These are phyloP conservation scores for Drosophila ercepeae DNA, from an alignment of 1,140 invertebrate species.

Conservation along the genomic window DNA sequence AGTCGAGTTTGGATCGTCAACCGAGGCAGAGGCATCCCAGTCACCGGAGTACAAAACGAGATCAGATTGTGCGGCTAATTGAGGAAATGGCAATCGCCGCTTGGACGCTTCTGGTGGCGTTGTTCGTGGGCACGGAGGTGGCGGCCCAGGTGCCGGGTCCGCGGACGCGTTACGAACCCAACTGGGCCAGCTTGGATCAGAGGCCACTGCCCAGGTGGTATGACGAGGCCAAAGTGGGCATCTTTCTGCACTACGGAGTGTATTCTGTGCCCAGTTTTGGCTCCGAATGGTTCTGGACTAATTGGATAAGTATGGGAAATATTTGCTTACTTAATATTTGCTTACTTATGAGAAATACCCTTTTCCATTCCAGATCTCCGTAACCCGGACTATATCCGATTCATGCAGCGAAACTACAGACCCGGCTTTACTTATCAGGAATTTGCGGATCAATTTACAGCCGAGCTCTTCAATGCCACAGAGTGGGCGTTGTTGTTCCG, in stretches of 20 bases:
- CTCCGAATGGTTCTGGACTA: constrained; percentile 95
- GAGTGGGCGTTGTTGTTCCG: constrained; percentile 91
- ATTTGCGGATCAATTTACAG: constrained; percentile 92
- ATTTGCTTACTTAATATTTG: neutral
- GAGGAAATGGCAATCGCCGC: constrained; percentile 37
- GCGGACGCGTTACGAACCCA: constrained; percentile 85
- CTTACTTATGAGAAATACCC: too few relatives aligned
- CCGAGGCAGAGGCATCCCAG: constrained; percentile 8
- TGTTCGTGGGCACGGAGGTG: constrained; percentile 2
- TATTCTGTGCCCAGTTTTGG: constrained; percentile 94
- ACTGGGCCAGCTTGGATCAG: constrained; percentile 93
- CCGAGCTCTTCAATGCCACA: constrained; percentile 92
- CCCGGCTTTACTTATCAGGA: constrained; percentile 94
- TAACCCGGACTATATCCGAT: constrained; percentile 84
- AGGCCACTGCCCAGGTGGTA: constrained; percentile 94
- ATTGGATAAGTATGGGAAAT: constrained; percentile 87
- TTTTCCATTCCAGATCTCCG: constrained; percentile 39
- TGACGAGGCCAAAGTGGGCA: constrained; percentile 94
- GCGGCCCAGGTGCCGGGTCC: constrained; percentile 33
- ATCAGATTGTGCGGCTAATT: constrained; percentile 17
- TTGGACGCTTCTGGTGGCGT: constrained; percentile 19
- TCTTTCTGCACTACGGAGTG: constrained; percentile 97
- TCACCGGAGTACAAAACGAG: neutral
- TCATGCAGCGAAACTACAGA: constrained; percentile 91
- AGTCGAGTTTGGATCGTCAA: constrained; percentile 20